A percentile compares a stretch with the other conserved stretches of the same genome.
Conservation (phyloP, 2,113 vertebrate genomes). For the Drymodes brunneopygia region DNA sequence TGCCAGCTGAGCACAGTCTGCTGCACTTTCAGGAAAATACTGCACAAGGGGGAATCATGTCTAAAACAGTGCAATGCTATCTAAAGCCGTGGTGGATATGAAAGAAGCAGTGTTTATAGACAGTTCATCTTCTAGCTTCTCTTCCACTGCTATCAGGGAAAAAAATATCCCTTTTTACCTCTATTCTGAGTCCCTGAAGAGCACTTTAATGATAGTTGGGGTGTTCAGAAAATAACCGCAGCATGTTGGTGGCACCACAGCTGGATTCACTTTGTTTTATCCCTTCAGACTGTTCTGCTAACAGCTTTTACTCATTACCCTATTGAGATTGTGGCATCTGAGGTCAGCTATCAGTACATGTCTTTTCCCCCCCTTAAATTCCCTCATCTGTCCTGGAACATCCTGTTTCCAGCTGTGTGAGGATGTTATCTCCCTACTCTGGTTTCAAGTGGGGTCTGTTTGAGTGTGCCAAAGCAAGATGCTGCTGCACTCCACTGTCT, state of each 20-base stretch:
- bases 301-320: neutral
- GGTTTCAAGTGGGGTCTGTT: neutral
- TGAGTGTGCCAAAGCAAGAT: neutral
- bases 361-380: neutral
- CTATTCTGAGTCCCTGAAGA: neutral
- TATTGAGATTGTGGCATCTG: neutral
- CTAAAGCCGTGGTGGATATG: neutral
- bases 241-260: neutral
- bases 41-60: neutral
- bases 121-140: neutral
- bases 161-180: neutral
- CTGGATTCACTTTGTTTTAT: neutral
- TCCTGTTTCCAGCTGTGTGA: neutral
- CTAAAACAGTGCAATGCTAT: neutral
- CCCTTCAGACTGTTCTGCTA: neutral
- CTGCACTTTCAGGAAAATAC: neutral
- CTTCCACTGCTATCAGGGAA: neutral
- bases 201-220: neutral
- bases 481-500: neutral
- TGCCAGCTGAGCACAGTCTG: neutral
- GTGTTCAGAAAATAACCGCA: neutral
- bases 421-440: neutral
- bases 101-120: neutral
- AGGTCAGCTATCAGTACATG: neutral
- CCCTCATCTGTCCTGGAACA: neutral